A percentile compares a stretch with the other conserved stretches of the same genome.
Evolutionary conservation across 2,888 invertebrate species (phyloP).

Genomic region (Dryadula phaetusa): DNA sequence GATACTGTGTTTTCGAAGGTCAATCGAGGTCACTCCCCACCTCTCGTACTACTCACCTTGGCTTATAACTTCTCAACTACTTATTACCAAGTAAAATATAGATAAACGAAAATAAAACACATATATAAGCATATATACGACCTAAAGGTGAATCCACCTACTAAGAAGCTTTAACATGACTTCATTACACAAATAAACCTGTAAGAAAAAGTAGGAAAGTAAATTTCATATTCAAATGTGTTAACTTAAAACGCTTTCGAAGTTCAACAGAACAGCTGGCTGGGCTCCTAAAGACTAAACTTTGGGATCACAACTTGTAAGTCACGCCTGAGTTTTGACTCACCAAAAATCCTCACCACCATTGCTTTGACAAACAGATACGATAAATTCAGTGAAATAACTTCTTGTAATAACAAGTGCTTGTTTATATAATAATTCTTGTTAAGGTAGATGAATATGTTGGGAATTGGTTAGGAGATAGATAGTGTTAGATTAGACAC

Average conservation of each 20-base stretch:
- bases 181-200: conserved; percentile 12
- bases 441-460: neutral
- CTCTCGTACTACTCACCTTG: too few species aligned
- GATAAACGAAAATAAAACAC: too few species aligned
- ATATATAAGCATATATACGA: too few species aligned
- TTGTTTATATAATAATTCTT: neutral
- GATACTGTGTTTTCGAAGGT: too few species aligned
- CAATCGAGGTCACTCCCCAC: too few species aligned
- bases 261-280: conserved; percentile 36
- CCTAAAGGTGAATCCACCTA: neutral
- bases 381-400: conserved; percentile 20
- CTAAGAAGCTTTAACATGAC: neutral
- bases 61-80: too few species aligned
- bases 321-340: conserved; percentile 28
- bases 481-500: too few species aligned
- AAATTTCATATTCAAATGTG: conserved; percentile 40
- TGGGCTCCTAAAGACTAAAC: conserved; percentile 33
- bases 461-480: too few species aligned
- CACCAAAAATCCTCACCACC: conserved; percentile 25
- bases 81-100: too few species aligned
- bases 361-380: neutral
- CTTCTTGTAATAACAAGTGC: neutral
- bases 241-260: conserved; percentile 36
- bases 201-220: conserved; percentile 3
- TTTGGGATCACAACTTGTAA: conserved; percentile 23